Conservation (phyloP, 2,113 vertebrate genomes). For the Heliornis fulica region DNA sequence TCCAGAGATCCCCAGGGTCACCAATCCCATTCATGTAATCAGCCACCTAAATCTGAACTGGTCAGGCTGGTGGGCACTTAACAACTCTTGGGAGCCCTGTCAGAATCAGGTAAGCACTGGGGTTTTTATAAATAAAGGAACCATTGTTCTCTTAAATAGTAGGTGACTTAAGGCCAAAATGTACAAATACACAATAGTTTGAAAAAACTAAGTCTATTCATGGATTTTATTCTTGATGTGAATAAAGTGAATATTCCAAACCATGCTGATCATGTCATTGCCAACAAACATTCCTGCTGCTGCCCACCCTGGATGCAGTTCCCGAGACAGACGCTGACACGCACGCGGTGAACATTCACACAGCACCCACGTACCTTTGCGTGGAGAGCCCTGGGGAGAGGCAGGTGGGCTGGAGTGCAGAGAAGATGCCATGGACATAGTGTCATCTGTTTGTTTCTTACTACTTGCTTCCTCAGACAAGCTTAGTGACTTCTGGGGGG, state of each 20-base stretch:
- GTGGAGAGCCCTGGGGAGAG: conserved; percentile 90
- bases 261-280: background rate
- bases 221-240: background rate
- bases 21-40: rapidly evolving
- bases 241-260: background rate
- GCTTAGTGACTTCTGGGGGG: conserved; percentile 84
- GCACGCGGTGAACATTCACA: rapidly evolving
- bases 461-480: conserved; percentile 80
- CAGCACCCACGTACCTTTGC: conserved; percentile 81
- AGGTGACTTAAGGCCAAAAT: background rate
- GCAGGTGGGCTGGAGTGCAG: conserved; percentile 89
- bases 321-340: rapidly evolving
- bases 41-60: background rate
- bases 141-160: background rate
- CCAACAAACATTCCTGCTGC: background rate
- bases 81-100: background rate
- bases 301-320: background rate
- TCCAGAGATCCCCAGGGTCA: background rate
- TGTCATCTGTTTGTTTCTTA: conserved; percentile 86
- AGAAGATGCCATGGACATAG: conserved; percentile 83
- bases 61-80: background rate
- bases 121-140: background rate
- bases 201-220: background rate
- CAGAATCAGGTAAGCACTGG: background rate
- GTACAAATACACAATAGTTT: background rate